These are phyloP conservation scores for Zelostemma sp. DNA, from an alignment of 1,140 invertebrate genomes.

Conservation along the genomic window DNA sequence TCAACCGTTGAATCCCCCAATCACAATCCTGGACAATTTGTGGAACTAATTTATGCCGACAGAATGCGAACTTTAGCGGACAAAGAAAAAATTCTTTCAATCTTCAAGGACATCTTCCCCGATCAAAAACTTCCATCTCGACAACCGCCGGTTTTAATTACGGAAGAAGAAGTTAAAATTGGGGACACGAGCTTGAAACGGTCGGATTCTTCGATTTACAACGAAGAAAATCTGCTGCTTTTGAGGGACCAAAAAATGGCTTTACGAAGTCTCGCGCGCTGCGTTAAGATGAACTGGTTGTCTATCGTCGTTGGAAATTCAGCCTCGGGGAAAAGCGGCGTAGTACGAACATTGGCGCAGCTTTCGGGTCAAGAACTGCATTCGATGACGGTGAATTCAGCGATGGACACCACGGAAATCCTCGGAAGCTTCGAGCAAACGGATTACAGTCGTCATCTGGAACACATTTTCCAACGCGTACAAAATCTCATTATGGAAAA, in stretches of 20 bases:
- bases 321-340: constrained; percentile 85
- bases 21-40: constrained; percentile 75
- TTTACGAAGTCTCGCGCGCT: constrained; percentile 83
- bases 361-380: constrained; percentile 81
- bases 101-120: constrained; percentile 75
- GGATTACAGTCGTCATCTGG: constrained; percentile 80
- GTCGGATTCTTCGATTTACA: constrained; percentile 56
- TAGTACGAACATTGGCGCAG: constrained; percentile 83
- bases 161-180: constrained; percentile 70
- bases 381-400: constrained; percentile 88
- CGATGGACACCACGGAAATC: constrained; percentile 96
- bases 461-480: constrained; percentile 68
- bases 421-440: constrained; percentile 95
- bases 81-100: constrained; percentile 73
- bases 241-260: constrained; percentile 76
- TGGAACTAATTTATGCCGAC: constrained; percentile 84
- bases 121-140: constrained; percentile 64
- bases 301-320: constrained; percentile 86
- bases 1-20: not conserved
- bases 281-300: constrained; percentile 93
- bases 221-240: constrained; percentile 72
- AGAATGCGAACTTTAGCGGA: constrained; percentile 84
- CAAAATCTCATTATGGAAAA: constrained; percentile 48
- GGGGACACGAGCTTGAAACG: constrained; percentile 73
- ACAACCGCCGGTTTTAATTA: constrained; percentile 70